Base-by-base conservation (phyloP, 2,113 vertebrate species). In the Albula goreensis region DNA sequence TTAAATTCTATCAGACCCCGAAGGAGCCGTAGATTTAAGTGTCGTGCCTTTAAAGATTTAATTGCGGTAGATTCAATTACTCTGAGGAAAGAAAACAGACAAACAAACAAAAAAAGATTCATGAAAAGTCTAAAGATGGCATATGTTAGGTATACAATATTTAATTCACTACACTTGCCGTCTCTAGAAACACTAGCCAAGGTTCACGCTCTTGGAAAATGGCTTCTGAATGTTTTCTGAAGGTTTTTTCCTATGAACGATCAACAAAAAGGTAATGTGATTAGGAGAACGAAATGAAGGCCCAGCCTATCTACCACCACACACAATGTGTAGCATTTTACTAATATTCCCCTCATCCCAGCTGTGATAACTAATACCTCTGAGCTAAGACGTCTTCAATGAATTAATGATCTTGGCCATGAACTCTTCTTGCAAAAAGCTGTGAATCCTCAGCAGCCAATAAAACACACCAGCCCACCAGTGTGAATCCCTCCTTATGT, bases 391-490 rank as follows among this genome's bases (percentile, higher is more conserved):
- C 97, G 96, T 95, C 96, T 95, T 96, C 97, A 97, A 97, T 96
- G 95, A 98, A 99, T 97, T 97, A 97, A 98, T 96, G 96, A 96
- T 96, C 98, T 97, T 96, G 97, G 96, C 97, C 97, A 97, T 96
- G 96, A 98, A 97, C 96, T 96, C 97, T 96, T 97, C 96, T 96
- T 95, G 93, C 95, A 96, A 97, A 97, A 98, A 96, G 94, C 96
- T 96, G 96, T 97, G 96, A 97, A 98, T 98, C 92, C 70, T 97
- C 96, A 95, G 94, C 94, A 93, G 91, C 96, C 96, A 96, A 97
- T 41, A 41, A 96, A 96, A 97, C 95, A 94, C 96, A 95, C 92
- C 95, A 94, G 97, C 96, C 96, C 96, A 88, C 84, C 93, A 96
- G 97, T 97, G 96, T 97, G 96, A 98, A 98, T 97, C 97, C 94